These are phyloP conservation scores for Zoanthus gigantus DNA, from an alignment of 92 coral and sea anemone genomes.

Conservation along the genomic window DNA sequence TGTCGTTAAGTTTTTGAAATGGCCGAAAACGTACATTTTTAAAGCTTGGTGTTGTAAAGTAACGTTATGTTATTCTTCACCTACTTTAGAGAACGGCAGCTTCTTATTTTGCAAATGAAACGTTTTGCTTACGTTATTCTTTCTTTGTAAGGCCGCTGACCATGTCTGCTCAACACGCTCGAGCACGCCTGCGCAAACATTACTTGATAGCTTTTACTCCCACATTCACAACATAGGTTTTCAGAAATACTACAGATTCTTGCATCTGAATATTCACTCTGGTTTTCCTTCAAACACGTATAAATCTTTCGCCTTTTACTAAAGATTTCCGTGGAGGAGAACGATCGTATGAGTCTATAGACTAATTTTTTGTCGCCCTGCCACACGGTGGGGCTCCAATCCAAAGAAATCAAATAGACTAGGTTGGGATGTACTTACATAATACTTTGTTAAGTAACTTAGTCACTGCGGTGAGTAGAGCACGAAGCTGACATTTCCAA, in stretches of 20 bases:
- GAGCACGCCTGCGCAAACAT: conserved; percentile 9
- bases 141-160: background rate
- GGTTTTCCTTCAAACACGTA: conserved; percentile 53
- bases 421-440: background rate
- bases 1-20: too few relatives aligned
- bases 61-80: too few relatives aligned
- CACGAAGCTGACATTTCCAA: too few relatives aligned
- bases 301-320: conserved; percentile 95
- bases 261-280: background rate
- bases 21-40: too few relatives aligned
- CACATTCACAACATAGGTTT: background rate
- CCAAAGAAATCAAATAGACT: background rate
- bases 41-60: too few relatives aligned
- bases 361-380: conserved; percentile 84
- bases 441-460: background rate
- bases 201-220: background rate
- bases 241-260: background rate
- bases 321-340: conserved; percentile 97
- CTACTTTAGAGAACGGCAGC: too few relatives aligned
- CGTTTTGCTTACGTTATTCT: too few relatives aligned
- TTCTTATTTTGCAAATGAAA: too few relatives aligned
- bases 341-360: conserved; percentile 84
- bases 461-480: background rate
- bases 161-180: background rate
- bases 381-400: conserved; percentile 46